Evolutionary conservation across 37 sponge, comb jelly and placozoan species (phyloP), one percentile per base, ranked within the genome.

Genomic region (Cliona cf. orientalis): DNA sequence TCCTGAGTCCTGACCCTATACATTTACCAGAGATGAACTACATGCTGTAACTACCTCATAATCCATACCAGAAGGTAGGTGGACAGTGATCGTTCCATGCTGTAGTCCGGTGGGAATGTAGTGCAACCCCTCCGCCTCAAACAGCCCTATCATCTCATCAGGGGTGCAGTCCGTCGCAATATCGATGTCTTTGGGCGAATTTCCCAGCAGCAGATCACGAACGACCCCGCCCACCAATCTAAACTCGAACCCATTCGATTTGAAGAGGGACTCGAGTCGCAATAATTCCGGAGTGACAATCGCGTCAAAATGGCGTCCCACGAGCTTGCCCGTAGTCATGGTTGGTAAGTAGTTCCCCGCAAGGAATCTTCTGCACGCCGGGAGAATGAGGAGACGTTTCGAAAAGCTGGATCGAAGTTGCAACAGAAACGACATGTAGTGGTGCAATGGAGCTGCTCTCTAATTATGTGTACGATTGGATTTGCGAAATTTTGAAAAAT

Each of bases 161-260:
- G 99, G 99, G 17, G 84, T 90, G 49, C 94, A 93, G 53, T 92
- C 93, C 43, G 99, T 99, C n/a, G 95, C 93, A 46, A 99, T 83
- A 76, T 99, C 99, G 31, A 99, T 58, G 73, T 99, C 99, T 63
- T 92, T 92, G 32, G 99, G 95, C 0, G 57, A 33, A 61, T 70
- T 41, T 1, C 89, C 97, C 42, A 95, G 89, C 37, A 97, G 73
- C 28, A 99, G 80, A 76, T 99, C 99, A 42, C 99, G 43, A 66
- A 99, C 99, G 36, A 84, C 95, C 1, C 99, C 99, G 3, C 99
- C 99, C 37, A 96, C 99, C 29, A 99, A 40, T 11, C 94, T 75
- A 12, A 92, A 75, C 7, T 76, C 72, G 63, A 90, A 97, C 6
- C 97, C 97, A 31, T 59, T 46, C 0, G 72, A 40, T 5, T 44